These are phyloP conservation scores for Delphinapterus leucas DNA, from an alignment of 2,113 vertebrate genomes.

Conservation along the genomic window DNA sequence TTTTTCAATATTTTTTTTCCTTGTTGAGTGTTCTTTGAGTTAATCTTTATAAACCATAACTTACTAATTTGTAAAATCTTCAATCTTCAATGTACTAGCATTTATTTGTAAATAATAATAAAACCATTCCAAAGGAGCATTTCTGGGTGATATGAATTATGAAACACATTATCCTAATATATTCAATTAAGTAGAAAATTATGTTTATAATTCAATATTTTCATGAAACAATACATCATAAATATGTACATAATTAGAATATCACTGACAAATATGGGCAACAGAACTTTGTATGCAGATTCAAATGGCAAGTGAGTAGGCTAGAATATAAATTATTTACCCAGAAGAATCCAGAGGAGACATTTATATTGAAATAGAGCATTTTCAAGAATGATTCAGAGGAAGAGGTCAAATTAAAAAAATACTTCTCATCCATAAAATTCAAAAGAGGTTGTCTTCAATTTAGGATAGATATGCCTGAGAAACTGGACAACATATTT, in stretches of 20 bases:
- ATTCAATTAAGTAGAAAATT: neutral
- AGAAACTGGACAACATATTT: neutral
- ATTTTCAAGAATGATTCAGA: neutral
- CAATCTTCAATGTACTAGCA: neutral
- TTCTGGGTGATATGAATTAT: neutral
- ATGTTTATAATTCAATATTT: neutral
- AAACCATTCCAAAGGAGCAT: neutral
- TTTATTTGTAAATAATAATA: conserved; percentile 10
- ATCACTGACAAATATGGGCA: neutral
- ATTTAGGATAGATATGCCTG: neutral
- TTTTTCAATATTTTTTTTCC: neutral
- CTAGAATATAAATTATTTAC: neutral
- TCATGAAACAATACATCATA: neutral
- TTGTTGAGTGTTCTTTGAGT: neutral
- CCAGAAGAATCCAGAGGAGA: neutral
- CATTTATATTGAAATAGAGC: neutral
- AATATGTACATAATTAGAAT: neutral
- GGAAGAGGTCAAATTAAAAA: neutral
- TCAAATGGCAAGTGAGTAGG: neutral
- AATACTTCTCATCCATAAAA: neutral
- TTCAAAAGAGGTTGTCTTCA: neutral
- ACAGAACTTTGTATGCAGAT: neutral
- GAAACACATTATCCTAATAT: neutral
- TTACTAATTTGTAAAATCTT: neutral
- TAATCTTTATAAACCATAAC: neutral